Evolutionary conservation across 2,888 invertebrate genomes (phyloP).

Genomic region (Dysmachus trigonus): DNA sequence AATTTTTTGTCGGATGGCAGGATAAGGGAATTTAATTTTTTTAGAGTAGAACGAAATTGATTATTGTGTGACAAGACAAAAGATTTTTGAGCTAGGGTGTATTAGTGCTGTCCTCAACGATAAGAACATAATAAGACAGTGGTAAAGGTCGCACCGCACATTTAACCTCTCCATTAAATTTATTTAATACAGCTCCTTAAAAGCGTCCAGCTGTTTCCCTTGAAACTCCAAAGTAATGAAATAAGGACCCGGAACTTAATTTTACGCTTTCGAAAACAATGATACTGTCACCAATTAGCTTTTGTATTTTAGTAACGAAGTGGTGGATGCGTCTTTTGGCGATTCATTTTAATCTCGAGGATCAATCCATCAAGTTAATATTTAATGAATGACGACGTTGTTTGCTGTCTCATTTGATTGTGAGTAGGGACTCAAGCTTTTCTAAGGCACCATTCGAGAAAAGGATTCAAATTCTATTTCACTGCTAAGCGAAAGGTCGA

Average conservation of each 20-base stretch:
- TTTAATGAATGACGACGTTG: not conserved
- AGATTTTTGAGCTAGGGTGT: not conserved
- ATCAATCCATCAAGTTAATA: conserved; percentile 18
- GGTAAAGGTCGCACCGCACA: not conserved
- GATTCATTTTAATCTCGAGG: not conserved
- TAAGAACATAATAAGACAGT: not conserved
- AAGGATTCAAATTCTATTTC: conserved; percentile 25
- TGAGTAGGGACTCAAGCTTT: not conserved
- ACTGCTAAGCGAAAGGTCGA: not conserved
- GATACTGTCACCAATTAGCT: not conserved
- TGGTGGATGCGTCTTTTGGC: not conserved
- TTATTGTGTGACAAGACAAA: not conserved
- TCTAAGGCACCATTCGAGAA: not conserved
- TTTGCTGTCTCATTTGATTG: conserved; percentile 9
- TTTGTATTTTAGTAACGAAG: not conserved
- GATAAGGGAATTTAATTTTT: not conserved
- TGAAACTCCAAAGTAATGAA: not conserved
- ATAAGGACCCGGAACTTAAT: not conserved
- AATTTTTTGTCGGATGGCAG: not conserved
- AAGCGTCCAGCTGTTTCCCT: not conserved
- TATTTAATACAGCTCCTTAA: not conserved
- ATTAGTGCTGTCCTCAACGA: not conserved
- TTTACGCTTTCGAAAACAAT: not conserved
- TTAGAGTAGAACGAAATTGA: not conserved
- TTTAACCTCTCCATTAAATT: not conserved